Conservation (phyloP, 2,888 invertebrate species). For the Trichogramma evanescens region DNA sequence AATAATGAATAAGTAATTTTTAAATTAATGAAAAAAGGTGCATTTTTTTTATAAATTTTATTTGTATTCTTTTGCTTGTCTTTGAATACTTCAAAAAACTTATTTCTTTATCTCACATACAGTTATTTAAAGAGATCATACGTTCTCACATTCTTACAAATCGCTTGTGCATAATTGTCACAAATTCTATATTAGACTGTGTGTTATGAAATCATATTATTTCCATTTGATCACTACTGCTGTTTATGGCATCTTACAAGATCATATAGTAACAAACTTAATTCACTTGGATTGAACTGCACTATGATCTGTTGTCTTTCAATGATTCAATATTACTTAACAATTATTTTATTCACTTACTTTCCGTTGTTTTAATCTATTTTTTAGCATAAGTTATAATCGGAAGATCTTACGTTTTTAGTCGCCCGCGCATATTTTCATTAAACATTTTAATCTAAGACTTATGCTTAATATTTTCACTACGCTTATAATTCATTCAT, state of each 20-base stretch:
- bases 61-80: constrained; percentile 8
- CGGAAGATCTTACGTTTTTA: constrained; percentile 4
- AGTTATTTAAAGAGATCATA: not conserved
- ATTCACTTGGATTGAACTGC: not conserved
- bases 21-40: not conserved
- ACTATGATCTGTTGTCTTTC: not conserved
- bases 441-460: no score
- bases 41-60: constrained; percentile 17
- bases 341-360: constrained; percentile 1
- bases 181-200: no score
- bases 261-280: constrained; percentile 3
- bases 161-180: not conserved
- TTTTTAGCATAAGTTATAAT: not conserved
- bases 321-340: not conserved
- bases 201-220: no score
- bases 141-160: not conserved
- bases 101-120: constrained; percentile 1
- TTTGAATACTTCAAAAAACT: constrained; percentile 7
- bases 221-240: not conserved
- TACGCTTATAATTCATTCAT: constrained; percentile 15
- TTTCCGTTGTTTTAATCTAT: not conserved
- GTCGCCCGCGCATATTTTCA: no score
- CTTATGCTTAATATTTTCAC: no score
- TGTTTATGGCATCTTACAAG: constrained; percentile 5
- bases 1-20: no score